Evolutionary conservation across 30 jellyfish, hydroid and myxozoan species (phyloP).

Genomic region (Aurelia aurita): DNA sequence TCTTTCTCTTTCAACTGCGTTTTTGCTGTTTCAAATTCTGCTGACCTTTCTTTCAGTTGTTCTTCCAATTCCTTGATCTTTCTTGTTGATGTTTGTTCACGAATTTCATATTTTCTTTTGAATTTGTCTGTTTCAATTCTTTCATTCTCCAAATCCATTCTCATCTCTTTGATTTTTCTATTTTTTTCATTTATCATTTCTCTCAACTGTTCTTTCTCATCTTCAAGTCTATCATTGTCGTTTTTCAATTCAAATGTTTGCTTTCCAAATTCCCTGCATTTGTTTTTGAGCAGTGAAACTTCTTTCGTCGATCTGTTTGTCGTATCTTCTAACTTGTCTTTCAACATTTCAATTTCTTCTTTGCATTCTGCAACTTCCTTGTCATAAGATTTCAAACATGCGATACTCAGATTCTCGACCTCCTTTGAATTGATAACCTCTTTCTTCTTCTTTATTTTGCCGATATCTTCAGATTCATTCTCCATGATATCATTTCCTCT

Average conservation of each 20-base stretch:
- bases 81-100: not conserved
- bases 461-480: not conserved
- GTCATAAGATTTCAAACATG: constrained; percentile 7
- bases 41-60: not conserved
- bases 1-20: not conserved
- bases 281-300: not conserved
- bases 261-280: not conserved
- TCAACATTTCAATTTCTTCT: not conserved
- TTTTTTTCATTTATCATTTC: not conserved
- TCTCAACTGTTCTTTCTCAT: not conserved
- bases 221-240: not conserved
- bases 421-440: not conserved
- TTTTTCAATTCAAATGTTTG: not conserved
- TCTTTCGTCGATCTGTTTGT: not conserved
- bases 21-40: not conserved
- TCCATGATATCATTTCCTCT: not conserved
- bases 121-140: not conserved
- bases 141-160: not conserved
- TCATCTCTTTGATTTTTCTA: not conserved
- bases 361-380: not conserved
- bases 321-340: not conserved
- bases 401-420: not conserved
- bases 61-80: not conserved
- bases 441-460: not conserved
- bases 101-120: not conserved